These are phyloP conservation scores for Coenonympha arcania DNA, from an alignment of 2,888 invertebrate species.

Conservation along the genomic window DNA sequence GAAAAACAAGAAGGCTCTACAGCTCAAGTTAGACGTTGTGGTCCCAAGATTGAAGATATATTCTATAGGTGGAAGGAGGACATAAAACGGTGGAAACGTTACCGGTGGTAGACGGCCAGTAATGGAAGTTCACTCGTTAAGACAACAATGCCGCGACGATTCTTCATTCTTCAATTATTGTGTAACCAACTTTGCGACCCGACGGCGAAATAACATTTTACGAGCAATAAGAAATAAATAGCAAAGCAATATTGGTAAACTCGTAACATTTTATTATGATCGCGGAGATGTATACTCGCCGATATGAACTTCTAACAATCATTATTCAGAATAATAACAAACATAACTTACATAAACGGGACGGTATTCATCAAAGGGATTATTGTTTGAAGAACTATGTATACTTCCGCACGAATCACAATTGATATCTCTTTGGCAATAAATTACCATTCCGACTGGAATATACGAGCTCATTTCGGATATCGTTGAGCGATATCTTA, in stretches of 20 bases:
- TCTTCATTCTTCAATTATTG: not conserved
- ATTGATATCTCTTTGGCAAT: constrained; percentile 13
- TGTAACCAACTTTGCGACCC: not conserved
- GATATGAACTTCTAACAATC: constrained; percentile 9
- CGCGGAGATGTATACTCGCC: constrained; percentile 3
- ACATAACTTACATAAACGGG: constrained; percentile 7
- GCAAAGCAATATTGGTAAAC: constrained; percentile 5
- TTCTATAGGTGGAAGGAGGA: too few relatives aligned
- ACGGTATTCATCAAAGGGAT: constrained; percentile 9
- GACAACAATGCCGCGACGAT: not conserved
- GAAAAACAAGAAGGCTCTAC: too few relatives aligned
- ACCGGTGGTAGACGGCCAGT: too few relatives aligned
- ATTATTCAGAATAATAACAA: constrained; percentile 4
- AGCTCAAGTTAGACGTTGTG: too few relatives aligned
- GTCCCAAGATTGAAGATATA: too few relatives aligned
- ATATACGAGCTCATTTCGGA: constrained; percentile 11
- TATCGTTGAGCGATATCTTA: constrained; percentile 8
- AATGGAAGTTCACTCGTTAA: too few relatives aligned
- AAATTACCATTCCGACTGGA: constrained; percentile 9
- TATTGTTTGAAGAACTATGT: constrained; percentile 9
- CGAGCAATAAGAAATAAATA: constrained; percentile 6
- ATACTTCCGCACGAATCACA: constrained; percentile 8
- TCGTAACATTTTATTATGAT: constrained; percentile 12
- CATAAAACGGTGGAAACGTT: too few relatives aligned
- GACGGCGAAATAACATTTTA: not conserved